These are phyloP conservation scores for Centropristis striata DNA, from an alignment of 2,113 vertebrate genomes.

Conservation along the genomic window DNA sequence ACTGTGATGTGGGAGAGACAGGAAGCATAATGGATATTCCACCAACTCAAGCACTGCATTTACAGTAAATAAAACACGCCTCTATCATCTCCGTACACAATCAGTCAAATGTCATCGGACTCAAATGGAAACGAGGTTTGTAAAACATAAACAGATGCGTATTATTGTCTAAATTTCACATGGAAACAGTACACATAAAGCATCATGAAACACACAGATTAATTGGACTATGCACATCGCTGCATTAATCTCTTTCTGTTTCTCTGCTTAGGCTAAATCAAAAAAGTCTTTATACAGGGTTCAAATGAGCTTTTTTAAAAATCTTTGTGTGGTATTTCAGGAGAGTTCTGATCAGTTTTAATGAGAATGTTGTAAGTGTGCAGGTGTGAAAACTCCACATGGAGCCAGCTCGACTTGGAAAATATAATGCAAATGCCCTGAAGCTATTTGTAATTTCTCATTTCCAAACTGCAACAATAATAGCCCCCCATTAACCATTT, in stretches of 20 bases:
- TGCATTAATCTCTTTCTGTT: neutral
- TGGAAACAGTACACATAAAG: neutral
- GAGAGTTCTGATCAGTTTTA: neutral
- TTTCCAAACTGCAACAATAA: neutral
- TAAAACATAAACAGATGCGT: neutral
- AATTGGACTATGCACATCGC: neutral
- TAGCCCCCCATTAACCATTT: neutral
- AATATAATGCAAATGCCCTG: neutral
- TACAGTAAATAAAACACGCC: constrained; percentile 27
- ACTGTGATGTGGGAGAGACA: neutral
- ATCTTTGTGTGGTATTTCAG: neutral
- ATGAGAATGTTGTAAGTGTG: neutral
- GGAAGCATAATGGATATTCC: constrained; percentile 22
- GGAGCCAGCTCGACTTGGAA: neutral
- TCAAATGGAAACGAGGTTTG: neutral
- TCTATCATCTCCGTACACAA: constrained; percentile 47
- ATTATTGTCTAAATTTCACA: neutral
- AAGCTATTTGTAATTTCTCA: neutral
- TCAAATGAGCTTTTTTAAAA: constrained; percentile 13
- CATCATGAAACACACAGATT: constrained; percentile 6
- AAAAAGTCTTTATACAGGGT: neutral
- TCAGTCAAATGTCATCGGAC: constrained; percentile 23
- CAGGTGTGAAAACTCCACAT: neutral
- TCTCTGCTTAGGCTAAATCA: neutral
- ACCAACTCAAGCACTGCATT: constrained; percentile 21